Base-by-base conservation (phyloP, 2,113 vertebrate species). In the Amphilophus citrinellus region DNA sequence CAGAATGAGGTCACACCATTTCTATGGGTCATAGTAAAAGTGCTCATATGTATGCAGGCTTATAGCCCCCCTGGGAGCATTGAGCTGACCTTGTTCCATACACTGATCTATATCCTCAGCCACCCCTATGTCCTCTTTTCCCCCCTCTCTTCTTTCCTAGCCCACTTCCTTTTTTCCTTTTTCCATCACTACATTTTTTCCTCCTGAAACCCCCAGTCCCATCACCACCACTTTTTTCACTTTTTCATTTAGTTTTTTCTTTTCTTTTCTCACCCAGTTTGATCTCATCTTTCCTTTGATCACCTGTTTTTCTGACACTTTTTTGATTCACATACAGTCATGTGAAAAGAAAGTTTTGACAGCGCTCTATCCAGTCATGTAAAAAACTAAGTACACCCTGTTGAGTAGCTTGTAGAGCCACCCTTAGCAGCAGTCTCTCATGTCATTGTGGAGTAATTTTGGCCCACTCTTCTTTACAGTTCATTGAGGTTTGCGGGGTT, bases 21-120 rank as follows among this genome's bases (percentile, higher is more conserved):
- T 92, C 91, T 92, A 93, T 90, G 92, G 91, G 89, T 94, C 90
- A 93, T 65, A 71, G 89, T 94, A 90, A 84, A 92, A 92, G 59
- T 60, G 78, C 92, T 96, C 88, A 94, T 94, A 93, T 94, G 91
- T 94, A 95, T 95, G 94, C 87, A 90, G 86, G 87, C 83, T 93
- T 92, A 83, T 76, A 57, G 76, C 61, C 65, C 91, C 92, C 80
- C 71, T 81, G 90, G 87, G 92, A 93, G 79, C 87, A 79, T 42
- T 75, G 85, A 62, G 90, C 79, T 93, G 95, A 93, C 93, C 94
- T 94, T 95, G 94, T 91, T 86, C 88, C 79, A 57, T 75, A 86
- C 92, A 83, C 88, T 94, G 91, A 90, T 95, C 93, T 94, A 92
- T 93, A 91, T 96, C 93, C 86, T 91, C 84, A 89, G 93, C 88